Evolutionary conservation across 1,140 invertebrate genomes (phyloP).

Genomic region (Saxidomus purpurata): DNA sequence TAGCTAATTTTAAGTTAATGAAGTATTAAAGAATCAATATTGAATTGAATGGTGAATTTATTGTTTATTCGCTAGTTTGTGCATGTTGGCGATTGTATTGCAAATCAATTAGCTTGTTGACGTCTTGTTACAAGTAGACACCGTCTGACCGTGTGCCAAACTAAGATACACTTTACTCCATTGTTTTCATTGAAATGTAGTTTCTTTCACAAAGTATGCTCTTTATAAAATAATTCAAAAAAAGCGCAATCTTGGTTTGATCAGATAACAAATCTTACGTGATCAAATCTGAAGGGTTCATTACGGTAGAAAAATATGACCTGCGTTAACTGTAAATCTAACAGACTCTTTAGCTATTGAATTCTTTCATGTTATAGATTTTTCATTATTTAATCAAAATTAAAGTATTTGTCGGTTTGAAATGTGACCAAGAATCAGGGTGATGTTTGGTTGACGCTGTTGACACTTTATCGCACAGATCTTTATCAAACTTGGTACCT

Average conservation of each 20-base stretch:
- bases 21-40: neutral
- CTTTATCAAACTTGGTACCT: conserved; percentile 45
- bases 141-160: conserved; percentile 31
- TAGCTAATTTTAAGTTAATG: neutral
- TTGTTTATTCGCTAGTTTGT: conserved; percentile 7
- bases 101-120: conserved; percentile 32
- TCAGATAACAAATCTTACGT: conserved; percentile 33
- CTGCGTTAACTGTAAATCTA: neutral
- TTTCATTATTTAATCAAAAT: conserved; percentile 2
- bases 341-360: neutral
- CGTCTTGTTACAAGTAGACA: conserved; percentile 18
- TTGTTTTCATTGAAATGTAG: conserved; percentile 25
- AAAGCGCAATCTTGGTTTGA: conserved; percentile 26
- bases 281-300: conserved; percentile 37
- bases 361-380: neutral
- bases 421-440: conserved; percentile 13
- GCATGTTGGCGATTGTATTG: neutral
- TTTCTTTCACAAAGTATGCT: conserved; percentile 15
- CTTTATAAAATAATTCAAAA: conserved; percentile 9
- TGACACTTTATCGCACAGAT: conserved; percentile 38
- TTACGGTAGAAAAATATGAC: conserved; percentile 3
- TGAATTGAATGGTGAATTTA: neutral
- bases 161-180: conserved; percentile 12
- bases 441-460: conserved; percentile 31
- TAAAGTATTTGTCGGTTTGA: neutral